These are phyloP conservation scores for Vulpes vulpes DNA, from an alignment of 2,113 vertebrate genomes.

Conservation along the genomic window DNA sequence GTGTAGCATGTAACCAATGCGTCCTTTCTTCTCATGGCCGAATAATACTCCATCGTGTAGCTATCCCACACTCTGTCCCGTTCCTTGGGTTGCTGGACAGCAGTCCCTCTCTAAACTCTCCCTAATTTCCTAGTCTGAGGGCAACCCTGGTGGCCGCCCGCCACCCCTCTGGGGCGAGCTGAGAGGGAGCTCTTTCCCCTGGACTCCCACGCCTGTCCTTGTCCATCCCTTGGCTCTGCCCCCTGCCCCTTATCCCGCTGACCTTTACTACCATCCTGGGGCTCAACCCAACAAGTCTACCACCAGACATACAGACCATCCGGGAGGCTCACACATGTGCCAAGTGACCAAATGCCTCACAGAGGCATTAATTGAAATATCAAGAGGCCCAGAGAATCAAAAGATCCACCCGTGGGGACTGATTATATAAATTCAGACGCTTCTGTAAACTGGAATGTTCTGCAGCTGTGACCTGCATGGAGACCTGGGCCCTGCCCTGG, in stretches of 20 bases:
- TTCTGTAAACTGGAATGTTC: neutral
- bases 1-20: too few relatives aligned
- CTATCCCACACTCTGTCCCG: neutral
- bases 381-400: neutral
- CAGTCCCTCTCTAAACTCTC: neutral
- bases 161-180: rapidly evolving
- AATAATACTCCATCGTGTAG: neutral
- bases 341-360: neutral
- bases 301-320: neutral
- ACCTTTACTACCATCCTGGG: neutral
- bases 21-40: neutral
- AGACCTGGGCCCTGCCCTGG: neutral
- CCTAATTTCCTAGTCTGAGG: neutral
- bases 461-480: too few relatives aligned
- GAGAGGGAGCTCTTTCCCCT: rapidly evolving
- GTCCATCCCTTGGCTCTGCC: neutral
- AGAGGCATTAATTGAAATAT: neutral
- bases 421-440: neutral
- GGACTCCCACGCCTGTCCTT: rapidly evolving
- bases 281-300: neutral
- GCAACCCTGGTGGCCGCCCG: rapidly evolving
- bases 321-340: neutral
- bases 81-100: too few relatives aligned
- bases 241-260: neutral
- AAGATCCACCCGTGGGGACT: neutral